Evolutionary conservation across 2,113 vertebrate genomes (phyloP).

Genomic region (Tragulus kanchil): DNA sequence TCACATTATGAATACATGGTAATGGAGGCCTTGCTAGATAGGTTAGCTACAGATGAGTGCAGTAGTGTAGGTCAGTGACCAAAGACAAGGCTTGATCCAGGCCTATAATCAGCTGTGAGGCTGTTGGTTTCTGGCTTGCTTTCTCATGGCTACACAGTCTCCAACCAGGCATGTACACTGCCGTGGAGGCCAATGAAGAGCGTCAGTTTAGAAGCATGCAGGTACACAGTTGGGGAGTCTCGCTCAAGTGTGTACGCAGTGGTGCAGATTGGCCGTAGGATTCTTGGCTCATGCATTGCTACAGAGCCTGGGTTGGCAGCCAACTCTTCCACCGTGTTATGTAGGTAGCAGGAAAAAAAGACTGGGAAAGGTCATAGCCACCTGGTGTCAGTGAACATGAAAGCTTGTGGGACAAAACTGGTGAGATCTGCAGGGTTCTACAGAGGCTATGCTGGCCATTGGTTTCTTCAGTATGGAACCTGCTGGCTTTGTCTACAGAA

Average conservation of each 20-base stretch:
- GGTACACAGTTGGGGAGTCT: not conserved
- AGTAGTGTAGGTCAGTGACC: no score
- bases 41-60: not conserved
- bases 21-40: not conserved
- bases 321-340: not conserved
- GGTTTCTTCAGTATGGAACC: not conserved
- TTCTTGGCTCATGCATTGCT: not conserved
- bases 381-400: not conserved
- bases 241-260: not conserved
- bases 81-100: not conserved
- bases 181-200: not conserved
- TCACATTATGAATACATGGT: not conserved
- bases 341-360: not conserved
- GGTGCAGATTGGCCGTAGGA: not conserved
- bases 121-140: not conserved
- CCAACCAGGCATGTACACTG: not conserved
- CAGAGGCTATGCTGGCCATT: not conserved
- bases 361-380: not conserved
- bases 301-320: not conserved
- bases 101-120: not conserved
- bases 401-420: not conserved
- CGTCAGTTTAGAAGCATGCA: not conserved
- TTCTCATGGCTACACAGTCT: not conserved
- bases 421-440: not conserved
- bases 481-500: not conserved